These are phyloP conservation scores for Catocala nupta DNA, from an alignment of 2,888 invertebrate species.

Conservation along the genomic window DNA sequence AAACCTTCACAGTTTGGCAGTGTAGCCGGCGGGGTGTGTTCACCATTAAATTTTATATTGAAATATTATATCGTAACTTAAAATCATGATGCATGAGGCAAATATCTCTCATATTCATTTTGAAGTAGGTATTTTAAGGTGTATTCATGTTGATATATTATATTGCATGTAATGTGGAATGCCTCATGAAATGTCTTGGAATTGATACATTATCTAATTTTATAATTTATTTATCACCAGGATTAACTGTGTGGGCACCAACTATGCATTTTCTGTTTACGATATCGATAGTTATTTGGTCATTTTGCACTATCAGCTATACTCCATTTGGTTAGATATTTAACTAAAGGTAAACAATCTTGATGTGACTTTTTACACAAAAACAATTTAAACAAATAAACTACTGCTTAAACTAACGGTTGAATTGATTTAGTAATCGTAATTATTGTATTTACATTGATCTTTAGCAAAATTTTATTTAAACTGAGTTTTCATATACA, in stretches of 20 bases:
- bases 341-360: too few species aligned
- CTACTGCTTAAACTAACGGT: too few species aligned
- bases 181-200: neutral
- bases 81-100: conserved; percentile 56
- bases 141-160: conserved; percentile 29
- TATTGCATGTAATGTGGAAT: conserved; percentile 24
- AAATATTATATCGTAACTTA: conserved; percentile 24
- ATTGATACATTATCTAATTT: neutral
- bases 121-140: conserved; percentile 34
- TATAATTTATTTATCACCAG: neutral
- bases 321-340: too few species aligned
- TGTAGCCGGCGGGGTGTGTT: conserved; percentile 74
- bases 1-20: conserved; percentile 73
- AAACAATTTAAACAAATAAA: too few species aligned
- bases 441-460: too few species aligned
- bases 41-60: conserved; percentile 38
- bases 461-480: too few species aligned
- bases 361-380: too few species aligned
- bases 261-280: too few species aligned
- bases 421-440: too few species aligned
- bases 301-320: conserved; percentile 14
- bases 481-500: too few species aligned
- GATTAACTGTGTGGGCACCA: too few species aligned
- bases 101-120: conserved; percentile 23
- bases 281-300: neutral